phyloP scores from a whole-genome alignment of 2,797 vertebrate species.

The Anguilla megastoma region DNA sequence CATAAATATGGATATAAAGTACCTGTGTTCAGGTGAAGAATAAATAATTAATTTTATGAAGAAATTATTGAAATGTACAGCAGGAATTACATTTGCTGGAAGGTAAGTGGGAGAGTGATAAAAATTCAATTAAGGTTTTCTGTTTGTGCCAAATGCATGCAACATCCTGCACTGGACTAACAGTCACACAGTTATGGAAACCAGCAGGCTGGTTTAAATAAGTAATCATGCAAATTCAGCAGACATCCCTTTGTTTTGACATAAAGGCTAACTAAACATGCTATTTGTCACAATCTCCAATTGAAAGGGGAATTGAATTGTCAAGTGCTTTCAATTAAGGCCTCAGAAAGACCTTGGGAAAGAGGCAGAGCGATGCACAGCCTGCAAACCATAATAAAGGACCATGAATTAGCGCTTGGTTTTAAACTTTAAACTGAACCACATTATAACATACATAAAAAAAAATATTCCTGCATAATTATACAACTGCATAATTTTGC shows the following conservation, averaged over 20 bases:
- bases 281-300: conserved; percentile 12
- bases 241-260: neutral
- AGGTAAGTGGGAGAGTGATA: neutral
- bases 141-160: neutral
- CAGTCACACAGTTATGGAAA: neutral
- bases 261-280: conserved; percentile 13
- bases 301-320: conserved; percentile 26
- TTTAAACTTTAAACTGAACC: neutral
- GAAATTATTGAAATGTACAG: conserved; percentile 37
- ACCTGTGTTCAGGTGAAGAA: conserved; percentile 43
- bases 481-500: neutral
- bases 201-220: neutral
- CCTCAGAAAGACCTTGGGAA: conserved; percentile 2
- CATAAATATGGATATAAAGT: conserved; percentile 42
- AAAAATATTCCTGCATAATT: neutral
- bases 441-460: neutral
- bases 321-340: conserved; percentile 26
- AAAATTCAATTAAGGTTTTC: neutral
- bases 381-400: neutral
- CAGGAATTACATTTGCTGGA: conserved; percentile 25
- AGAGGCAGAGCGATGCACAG: neutral
- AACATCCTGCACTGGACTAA: neutral
- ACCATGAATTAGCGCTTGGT: neutral
- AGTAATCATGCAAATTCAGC: conserved; percentile 19
- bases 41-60: conserved; percentile 52